phyloP scores from a whole-genome alignment of 2,113 vertebrate genomes.

The Otolemur garnettii region DNA sequence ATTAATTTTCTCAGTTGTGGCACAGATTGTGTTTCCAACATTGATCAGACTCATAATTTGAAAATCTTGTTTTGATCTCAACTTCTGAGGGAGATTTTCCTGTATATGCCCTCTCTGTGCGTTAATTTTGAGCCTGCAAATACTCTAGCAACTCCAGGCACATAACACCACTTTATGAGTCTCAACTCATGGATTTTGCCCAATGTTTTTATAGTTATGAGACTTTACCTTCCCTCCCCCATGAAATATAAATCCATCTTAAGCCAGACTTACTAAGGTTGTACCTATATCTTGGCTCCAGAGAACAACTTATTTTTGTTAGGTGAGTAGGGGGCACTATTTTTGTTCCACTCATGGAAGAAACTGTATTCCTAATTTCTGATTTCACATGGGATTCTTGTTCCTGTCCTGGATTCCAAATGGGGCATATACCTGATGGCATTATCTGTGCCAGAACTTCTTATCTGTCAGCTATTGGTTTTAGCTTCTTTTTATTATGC shows the following conservation, averaged over 20 bases:
- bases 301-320: slow-evolving; percentile 18
- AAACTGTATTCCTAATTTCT: not conserved
- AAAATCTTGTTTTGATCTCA: not conserved
- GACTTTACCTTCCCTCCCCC: not conserved
- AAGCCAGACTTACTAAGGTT: not conserved
- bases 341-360: not conserved
- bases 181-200: not conserved
- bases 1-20: not conserved
- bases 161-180: not conserved
- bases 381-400: not conserved
- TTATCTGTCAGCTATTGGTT: not conserved
- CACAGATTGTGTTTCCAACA: not conserved
- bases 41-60: not conserved
- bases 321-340: not conserved
- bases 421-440: not conserved
- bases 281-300: not conserved
- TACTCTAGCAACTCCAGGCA: too few relatives aligned
- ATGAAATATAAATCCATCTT: not conserved
- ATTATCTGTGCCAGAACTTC: not conserved
- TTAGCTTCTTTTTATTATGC: not conserved
- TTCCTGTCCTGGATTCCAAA: not conserved
- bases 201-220: not conserved
- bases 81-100: not conserved
- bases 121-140: not conserved
- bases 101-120: not conserved